These are phyloP conservation scores for Anseranas semipalmata DNA, from an alignment of 2,113 vertebrate species.

Conservation along the genomic window DNA sequence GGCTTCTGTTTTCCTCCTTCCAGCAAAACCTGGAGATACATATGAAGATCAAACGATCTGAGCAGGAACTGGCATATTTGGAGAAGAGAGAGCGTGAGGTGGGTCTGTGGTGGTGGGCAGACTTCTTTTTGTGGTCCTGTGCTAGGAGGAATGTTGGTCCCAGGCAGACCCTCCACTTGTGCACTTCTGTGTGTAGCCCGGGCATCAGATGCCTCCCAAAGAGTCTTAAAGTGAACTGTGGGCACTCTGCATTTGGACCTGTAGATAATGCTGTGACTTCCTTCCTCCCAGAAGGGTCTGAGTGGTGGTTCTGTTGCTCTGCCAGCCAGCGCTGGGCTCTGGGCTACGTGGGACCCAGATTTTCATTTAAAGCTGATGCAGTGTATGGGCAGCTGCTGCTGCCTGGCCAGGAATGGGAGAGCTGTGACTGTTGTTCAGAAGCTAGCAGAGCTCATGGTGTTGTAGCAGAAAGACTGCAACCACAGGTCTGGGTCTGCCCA, in stretches of 20 bases:
- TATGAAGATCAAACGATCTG: conserved; percentile 92
- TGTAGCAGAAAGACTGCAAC: not conserved
- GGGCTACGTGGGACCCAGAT: not conserved
- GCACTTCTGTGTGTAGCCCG: not conserved
- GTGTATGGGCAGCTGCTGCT: not conserved
- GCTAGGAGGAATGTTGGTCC: not conserved
- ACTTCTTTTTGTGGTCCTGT: not conserved
- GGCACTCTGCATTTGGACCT: not conserved
- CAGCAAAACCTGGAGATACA: conserved; percentile 99
- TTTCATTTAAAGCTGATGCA: not conserved
- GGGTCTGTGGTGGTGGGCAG: not conserved
- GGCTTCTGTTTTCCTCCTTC: conserved; percentile 33
- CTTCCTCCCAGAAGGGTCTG: not conserved
- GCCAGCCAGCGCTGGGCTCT: not conserved
- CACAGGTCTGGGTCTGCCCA: not conserved
- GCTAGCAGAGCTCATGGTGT: not conserved
- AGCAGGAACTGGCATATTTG: conserved; percentile 92
- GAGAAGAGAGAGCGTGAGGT: conserved; percentile 93
- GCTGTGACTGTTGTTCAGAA: not conserved
- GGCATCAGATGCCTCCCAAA: not conserved
- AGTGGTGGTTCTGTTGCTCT: not conserved
- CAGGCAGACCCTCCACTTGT: not conserved
- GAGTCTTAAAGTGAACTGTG: not conserved
- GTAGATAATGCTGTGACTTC: not conserved
- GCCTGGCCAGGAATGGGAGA: not conserved